A percentile compares a stretch with the other conserved stretches of the same genome.
Conservation (phyloP, 2,113 vertebrate genomes). For the Isurus oxyrinchus region DNA sequence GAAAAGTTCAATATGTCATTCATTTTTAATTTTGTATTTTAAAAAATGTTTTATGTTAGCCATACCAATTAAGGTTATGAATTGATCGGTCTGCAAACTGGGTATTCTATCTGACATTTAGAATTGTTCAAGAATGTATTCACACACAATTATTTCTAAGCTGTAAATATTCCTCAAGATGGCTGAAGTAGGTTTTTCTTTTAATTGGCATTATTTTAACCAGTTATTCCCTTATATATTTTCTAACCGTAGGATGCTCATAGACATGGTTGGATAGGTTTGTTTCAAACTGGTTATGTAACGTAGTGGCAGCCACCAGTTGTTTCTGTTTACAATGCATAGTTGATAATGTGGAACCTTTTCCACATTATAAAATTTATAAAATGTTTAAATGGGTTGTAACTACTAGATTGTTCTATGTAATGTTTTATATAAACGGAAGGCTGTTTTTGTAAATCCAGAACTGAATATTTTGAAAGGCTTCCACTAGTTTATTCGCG, state of each 20-base stretch:
- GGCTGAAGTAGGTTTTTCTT: neutral
- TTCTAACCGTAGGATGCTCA: neutral
- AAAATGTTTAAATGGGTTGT: neutral
- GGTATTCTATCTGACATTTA: neutral
- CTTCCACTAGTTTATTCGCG: neutral
- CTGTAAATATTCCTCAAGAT: neutral
- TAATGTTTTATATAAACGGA: neutral
- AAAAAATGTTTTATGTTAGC: neutral
- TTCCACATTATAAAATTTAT: neutral
- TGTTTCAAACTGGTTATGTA: neutral
- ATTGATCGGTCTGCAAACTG: neutral
- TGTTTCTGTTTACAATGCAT: neutral
- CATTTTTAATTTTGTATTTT: neutral
- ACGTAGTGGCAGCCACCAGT: neutral
- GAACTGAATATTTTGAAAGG: slow-evolving; percentile 25
- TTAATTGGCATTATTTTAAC: neutral
- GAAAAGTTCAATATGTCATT: neutral
- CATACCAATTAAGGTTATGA: neutral
- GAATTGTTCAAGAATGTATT: neutral
- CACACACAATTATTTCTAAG: neutral
- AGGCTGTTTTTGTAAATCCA: slow-evolving; percentile 5
- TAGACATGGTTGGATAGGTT: neutral
- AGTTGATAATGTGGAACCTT: neutral
- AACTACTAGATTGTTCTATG: neutral
- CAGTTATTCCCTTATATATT: too few relatives aligned